Conservation (phyloP, 2,888 invertebrate species). For the Ennomos fuscantarius region DNA sequence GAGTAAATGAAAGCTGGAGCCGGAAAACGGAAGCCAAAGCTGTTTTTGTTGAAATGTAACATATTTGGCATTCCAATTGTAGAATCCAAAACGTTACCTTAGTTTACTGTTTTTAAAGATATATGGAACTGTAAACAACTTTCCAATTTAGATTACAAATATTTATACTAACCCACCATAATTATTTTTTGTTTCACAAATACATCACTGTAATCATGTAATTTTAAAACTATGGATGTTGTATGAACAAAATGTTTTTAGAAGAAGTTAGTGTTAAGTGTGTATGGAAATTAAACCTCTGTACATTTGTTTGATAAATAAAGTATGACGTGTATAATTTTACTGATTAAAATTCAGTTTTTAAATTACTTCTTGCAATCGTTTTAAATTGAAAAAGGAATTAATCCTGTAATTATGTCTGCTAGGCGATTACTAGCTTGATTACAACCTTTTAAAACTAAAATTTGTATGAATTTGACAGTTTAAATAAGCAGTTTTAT, state of each 20-base stretch:
- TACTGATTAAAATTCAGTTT: too few relatives aligned
- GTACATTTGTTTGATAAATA: not conserved
- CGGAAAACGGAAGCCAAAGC: too few relatives aligned
- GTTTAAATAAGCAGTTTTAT: too few relatives aligned
- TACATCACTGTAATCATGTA: constrained; percentile 8
- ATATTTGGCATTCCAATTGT: not conserved
- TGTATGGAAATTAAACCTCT: too few relatives aligned
- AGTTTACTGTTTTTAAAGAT: constrained; percentile 1
- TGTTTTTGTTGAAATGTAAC: not conserved
- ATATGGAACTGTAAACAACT: constrained; percentile 9
- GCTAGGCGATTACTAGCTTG: too few relatives aligned
- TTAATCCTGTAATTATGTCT: too few relatives aligned
- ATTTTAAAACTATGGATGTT: not conserved
- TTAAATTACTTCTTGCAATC: too few relatives aligned
- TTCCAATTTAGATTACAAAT: constrained; percentile 4
- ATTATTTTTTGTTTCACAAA: constrained; percentile 1
- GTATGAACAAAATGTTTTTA: constrained; percentile 1
- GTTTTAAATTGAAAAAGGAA: too few relatives aligned
- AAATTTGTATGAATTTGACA: too few relatives aligned
- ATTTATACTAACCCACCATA: not conserved
- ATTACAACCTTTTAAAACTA: too few relatives aligned
- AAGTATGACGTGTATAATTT: not conserved
- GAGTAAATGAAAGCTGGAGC: too few relatives aligned
- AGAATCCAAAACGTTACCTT: not conserved
- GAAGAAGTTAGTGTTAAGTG: not conserved